phyloP scores from a whole-genome alignment of 1,140 invertebrate species.

The Ips nitidus region DNA sequence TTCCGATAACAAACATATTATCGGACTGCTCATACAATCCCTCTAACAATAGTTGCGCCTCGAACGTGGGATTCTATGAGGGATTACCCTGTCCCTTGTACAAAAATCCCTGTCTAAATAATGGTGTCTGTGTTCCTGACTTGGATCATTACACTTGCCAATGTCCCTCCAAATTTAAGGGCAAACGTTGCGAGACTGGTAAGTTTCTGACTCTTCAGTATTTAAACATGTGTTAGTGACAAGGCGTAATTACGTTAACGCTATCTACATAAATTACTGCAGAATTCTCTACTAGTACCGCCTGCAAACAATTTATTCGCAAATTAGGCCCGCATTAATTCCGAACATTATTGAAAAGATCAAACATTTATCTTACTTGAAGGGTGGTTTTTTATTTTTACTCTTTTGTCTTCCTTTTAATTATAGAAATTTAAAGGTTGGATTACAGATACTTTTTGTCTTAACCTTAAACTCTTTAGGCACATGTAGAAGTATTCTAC shows the following conservation, averaged over 20 bases:
- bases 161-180: slow-evolving; percentile 66
- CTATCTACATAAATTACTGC: slow-evolving; percentile 14
- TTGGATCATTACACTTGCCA: slow-evolving; percentile 71
- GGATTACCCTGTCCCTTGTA: slow-evolving; percentile 68
- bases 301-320: slow-evolving; percentile 15
- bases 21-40: slow-evolving; percentile 43
- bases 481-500: no score
- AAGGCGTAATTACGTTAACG: slow-evolving; percentile 1
- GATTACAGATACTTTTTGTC: no score
- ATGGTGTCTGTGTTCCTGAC: slow-evolving; percentile 74
- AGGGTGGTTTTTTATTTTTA: not conserved
- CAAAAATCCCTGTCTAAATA: slow-evolving; percentile 71
- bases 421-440: no score
- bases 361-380: slow-evolving; percentile 9
- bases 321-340: slow-evolving; percentile 13
- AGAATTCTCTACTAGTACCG: slow-evolving; percentile 9
- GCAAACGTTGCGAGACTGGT: slow-evolving; percentile 74
- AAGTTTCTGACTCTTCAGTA: slow-evolving; percentile 47
- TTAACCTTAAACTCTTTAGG: no score
- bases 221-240: not conserved
- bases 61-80: slow-evolving; percentile 59
- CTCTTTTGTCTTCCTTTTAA: no score
- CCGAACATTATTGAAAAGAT: slow-evolving; percentile 14
- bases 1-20: slow-evolving; percentile 56
- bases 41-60: slow-evolving; percentile 43